A percentile compares a stretch with the other conserved stretches of the same genome.
Evolutionary conservation across 2,888 invertebrate species (phyloP).

Genomic region (Nyleta sp.): DNA sequence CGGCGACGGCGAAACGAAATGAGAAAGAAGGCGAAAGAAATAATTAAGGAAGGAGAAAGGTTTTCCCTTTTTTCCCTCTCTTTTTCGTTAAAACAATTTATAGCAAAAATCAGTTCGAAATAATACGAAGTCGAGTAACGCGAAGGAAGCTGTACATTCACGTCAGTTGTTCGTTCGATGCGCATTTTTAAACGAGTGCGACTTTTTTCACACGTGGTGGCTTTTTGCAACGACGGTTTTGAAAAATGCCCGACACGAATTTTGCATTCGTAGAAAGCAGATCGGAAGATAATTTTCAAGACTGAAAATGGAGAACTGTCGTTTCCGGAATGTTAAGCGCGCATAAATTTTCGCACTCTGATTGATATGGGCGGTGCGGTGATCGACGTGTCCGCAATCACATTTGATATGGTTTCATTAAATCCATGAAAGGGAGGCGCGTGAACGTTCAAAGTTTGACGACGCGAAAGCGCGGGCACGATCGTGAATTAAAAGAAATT

Average conservation of each 20-base stretch:
- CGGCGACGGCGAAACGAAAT: conserved; percentile 6
- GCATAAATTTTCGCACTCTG: conserved; percentile 14
- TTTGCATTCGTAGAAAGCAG: too few species aligned
- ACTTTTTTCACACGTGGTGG: too few species aligned
- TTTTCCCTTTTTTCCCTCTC: too few species aligned
- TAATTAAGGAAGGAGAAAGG: not conserved
- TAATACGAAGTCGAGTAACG: too few species aligned
- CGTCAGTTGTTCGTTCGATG: too few species aligned
- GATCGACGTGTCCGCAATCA: conserved; percentile 56
- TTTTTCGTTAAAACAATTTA: not conserved
- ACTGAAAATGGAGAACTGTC: not conserved
- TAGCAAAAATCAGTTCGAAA: too few species aligned
- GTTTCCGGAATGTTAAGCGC: not conserved
- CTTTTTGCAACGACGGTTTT: too few species aligned
- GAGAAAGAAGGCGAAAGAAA: not conserved
- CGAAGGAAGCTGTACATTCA: too few species aligned
- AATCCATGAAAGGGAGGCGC: conserved; percentile 44
- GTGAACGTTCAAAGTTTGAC: conserved; percentile 53
- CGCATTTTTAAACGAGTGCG: too few species aligned
- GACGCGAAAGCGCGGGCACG: conserved; percentile 48
- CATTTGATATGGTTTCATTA: conserved; percentile 59
- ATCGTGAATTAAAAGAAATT: conserved; percentile 54
- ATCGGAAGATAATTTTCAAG: too few species aligned
- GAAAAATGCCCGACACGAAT: too few species aligned
- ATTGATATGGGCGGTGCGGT: conserved; percentile 34